Conservation (phyloP, 2,113 vertebrate genomes). For the Lampris incognitus region DNA sequence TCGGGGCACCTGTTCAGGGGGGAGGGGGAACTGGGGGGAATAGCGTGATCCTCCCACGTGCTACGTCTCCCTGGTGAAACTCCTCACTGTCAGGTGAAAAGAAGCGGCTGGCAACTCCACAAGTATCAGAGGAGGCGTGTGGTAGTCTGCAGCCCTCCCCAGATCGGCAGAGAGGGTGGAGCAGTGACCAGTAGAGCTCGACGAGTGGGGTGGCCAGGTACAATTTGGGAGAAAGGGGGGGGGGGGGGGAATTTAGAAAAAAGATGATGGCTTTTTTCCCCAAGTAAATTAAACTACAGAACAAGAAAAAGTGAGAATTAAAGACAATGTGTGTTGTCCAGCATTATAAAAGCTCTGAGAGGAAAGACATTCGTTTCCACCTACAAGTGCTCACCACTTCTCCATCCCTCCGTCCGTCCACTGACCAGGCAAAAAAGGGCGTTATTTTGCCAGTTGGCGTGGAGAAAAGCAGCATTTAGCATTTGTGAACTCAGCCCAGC, state of each 20-base stretch:
- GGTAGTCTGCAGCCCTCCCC: too few species aligned
- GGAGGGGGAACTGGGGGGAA: too few species aligned
- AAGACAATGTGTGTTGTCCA: constrained; percentile 53
- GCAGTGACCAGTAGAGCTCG: too few species aligned
- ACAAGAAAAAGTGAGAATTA: constrained; percentile 37
- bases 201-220: too few species aligned
- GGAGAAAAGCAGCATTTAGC: constrained; percentile 22
- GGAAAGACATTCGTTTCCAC: constrained; percentile 39
- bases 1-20: too few species aligned
- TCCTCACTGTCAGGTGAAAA: too few species aligned
- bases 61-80: too few species aligned
- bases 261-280: constrained; percentile 52
- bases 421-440: constrained; percentile 30
- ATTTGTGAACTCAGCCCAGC: constrained; percentile 20
- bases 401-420: constrained; percentile 14
- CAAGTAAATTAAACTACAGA: constrained; percentile 44
- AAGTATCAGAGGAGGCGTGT: too few species aligned
- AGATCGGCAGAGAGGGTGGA: too few species aligned
- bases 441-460: neutral
- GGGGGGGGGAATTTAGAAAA: neutral
- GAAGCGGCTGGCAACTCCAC: too few species aligned
- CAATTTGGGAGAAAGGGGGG: too few species aligned
- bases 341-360: constrained; percentile 25
- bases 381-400: constrained; percentile 21
- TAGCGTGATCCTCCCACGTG: too few species aligned